A percentile compares a stretch with the other conserved stretches of the same genome.
phyloP scores from a whole-genome alignment of 2,113 vertebrate genomes.

The Balaeniceps rex region DNA sequence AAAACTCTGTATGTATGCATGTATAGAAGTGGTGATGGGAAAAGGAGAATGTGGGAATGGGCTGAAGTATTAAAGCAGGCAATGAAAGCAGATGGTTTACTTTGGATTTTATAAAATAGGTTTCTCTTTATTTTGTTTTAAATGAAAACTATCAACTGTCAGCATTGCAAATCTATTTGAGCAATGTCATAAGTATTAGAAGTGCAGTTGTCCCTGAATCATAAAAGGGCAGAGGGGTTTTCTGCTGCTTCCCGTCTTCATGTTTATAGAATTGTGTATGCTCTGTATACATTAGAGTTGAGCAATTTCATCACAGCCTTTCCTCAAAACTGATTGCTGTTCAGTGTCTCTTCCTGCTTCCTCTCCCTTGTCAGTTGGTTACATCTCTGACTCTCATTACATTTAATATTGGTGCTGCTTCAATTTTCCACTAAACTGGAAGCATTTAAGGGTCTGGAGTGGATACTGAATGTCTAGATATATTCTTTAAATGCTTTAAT shows the following conservation, averaged over 20 bases:
- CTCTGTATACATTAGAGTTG: neutral
- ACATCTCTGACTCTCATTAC: slow-evolving; percentile 15
- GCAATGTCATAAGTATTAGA: neutral
- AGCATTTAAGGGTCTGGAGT: slow-evolving; percentile 16
- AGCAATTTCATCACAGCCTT: neutral
- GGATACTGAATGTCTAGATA: neutral
- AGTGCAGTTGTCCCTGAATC: neutral
- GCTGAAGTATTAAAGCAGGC: slow-evolving; percentile 24
- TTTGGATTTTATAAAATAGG: slow-evolving; percentile 52
- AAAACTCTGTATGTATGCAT: neutral
- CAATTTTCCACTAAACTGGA: slow-evolving; percentile 33
- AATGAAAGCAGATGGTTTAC: slow-evolving; percentile 5
- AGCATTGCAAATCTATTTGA: slow-evolving; percentile 22
- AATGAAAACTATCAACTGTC: slow-evolving; percentile 26
- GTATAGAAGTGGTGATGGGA: neutral
- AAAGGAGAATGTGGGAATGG: neutral
- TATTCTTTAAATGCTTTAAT: slow-evolving; percentile 48
- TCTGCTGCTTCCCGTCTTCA: neutral
- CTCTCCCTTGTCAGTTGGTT: neutral
- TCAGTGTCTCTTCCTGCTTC: neutral
- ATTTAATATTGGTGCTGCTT: slow-evolving; percentile 40
- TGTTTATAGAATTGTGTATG: neutral
- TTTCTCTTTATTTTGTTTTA: slow-evolving; percentile 47
- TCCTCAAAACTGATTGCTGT: neutral
- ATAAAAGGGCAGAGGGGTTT: neutral